phyloP scores from a whole-genome alignment of 2,797 vertebrate species.

The Lithobates sylvaticus region DNA sequence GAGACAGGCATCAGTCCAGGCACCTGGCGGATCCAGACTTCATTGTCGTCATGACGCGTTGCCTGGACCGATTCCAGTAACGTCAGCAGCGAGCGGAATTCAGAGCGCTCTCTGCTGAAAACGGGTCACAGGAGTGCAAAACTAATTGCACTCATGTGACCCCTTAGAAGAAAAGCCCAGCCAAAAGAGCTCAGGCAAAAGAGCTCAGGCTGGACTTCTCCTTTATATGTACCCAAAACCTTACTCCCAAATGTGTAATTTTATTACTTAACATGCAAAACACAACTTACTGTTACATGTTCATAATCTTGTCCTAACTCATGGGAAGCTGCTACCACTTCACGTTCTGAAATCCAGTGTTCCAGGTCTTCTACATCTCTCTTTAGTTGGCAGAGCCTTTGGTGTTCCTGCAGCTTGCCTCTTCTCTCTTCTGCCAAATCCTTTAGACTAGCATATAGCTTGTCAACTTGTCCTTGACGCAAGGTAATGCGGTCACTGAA shows the following conservation, averaged over 20 bases:
- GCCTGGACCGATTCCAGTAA: too few species aligned
- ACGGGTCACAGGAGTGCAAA: too few species aligned
- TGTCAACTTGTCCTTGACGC: slow-evolving; percentile 92
- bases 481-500: slow-evolving; percentile 86
- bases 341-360: slow-evolving; percentile 95
- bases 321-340: slow-evolving; percentile 94
- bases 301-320: slow-evolving; percentile 97
- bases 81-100: too few species aligned
- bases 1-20: too few species aligned
- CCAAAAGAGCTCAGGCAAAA: too few species aligned
- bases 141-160: too few species aligned
- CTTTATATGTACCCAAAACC: too few species aligned
- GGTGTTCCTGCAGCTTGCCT: slow-evolving; percentile 87
- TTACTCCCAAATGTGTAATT: neutral
- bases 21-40: too few species aligned
- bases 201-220: too few species aligned
- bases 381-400: slow-evolving; percentile 91
- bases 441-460: slow-evolving; percentile 90
- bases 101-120: too few species aligned
- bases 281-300: slow-evolving; percentile 87
- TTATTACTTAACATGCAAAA: neutral
- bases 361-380: slow-evolving; percentile 94
- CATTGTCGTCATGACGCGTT: too few species aligned
- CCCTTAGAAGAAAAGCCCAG: too few species aligned
- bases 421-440: slow-evolving; percentile 90